A percentile compares a stretch with the other conserved stretches of the same genome.
phyloP scores from a whole-genome alignment of 2,888 invertebrate species.

The Meiosimyza decipiens region DNA sequence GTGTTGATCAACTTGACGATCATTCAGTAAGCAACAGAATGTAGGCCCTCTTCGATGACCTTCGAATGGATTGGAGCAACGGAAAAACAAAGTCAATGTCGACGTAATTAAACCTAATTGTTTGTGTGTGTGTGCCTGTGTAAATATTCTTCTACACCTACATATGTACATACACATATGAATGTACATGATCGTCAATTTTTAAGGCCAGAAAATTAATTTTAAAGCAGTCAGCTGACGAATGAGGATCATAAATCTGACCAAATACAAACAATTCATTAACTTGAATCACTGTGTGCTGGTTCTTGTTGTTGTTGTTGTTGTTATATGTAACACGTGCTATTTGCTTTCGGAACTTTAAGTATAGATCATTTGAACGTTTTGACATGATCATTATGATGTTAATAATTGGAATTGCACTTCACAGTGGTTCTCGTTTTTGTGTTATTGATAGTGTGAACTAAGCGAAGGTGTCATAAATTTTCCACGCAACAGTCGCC shows the following conservation, averaged over 20 bases:
- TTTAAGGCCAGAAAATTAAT: neutral
- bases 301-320: neutral
- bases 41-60: conserved; percentile 22
- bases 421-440: neutral
- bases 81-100: conserved; percentile 31
- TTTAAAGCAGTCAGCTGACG: conserved; percentile 10
- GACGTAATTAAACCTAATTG: conserved; percentile 24
- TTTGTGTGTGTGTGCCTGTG: conserved; percentile 13
- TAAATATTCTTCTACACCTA: neutral
- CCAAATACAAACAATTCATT: conserved; percentile 15
- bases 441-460: neutral
- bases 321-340: no score
- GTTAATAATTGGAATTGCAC: no score
- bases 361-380: no score
- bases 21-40: neutral
- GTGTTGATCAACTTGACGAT: conserved; percentile 9
- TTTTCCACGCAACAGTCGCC: conserved; percentile 20
- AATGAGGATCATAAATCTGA: conserved; percentile 28
- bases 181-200: no score
- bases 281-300: neutral
- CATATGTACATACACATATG: no score
- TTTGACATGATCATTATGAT: no score
- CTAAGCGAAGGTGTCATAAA: conserved; percentile 12
- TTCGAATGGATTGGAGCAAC: conserved; percentile 22
- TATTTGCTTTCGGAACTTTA: no score